Conservation (phyloP, 1,140 invertebrate species). For the Gerris buenoi region DNA sequence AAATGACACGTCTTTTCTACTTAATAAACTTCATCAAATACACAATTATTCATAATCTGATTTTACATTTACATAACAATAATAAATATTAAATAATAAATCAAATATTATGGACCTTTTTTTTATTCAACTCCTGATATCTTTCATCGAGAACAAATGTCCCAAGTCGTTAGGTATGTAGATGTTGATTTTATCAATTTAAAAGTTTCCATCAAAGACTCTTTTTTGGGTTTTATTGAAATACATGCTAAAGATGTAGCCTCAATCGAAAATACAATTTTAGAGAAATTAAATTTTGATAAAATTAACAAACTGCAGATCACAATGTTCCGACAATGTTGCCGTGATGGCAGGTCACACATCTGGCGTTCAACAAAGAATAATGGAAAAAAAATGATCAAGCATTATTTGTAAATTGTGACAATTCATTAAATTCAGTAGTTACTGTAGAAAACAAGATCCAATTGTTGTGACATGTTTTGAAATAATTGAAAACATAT, state of each 20-base stretch:
- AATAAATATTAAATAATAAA: too few species aligned
- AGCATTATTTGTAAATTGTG: neutral
- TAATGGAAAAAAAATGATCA: neutral
- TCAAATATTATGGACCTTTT: neutral
- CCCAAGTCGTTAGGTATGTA: neutral
- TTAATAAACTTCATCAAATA: too few species aligned
- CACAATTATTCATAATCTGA: too few species aligned
- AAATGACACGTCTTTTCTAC: too few species aligned
- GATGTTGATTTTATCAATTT: neutral
- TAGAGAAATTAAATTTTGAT: too few species aligned
- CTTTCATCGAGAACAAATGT: neutral
- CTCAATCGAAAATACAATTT: neutral
- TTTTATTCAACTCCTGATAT: neutral
- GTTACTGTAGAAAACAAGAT: neutral
- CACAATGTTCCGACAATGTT: neutral
- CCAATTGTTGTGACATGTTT: neutral
- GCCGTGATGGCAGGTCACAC: neutral
- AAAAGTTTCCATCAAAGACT: neutral
- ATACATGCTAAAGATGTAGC: neutral
- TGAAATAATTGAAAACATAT: neutral
- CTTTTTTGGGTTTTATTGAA: neutral
- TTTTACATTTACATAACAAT: too few species aligned
- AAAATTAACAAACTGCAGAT: neutral
- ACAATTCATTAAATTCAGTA: neutral
- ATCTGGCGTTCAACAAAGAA: neutral